These are phyloP conservation scores for Toxotes chatareus DNA, from an alignment of 2,113 vertebrate genomes.

Conservation along the genomic window DNA sequence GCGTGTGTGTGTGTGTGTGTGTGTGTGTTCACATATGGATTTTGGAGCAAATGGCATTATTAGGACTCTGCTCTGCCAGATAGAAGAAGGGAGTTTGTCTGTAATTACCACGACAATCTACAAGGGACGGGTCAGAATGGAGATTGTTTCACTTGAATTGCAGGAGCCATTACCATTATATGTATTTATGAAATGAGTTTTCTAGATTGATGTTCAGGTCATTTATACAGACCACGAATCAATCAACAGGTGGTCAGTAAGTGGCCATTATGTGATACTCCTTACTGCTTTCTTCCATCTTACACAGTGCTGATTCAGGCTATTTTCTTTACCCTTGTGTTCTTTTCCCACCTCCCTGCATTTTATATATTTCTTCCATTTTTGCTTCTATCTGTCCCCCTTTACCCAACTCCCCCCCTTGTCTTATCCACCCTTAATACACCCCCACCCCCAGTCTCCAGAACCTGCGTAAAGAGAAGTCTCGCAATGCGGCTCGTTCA, in stretches of 20 bases:
- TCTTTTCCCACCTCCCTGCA: background rate
- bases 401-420: background rate
- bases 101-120: constrained; percentile 77
- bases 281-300: constrained; percentile 19
- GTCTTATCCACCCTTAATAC: background rate
- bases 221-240: constrained; percentile 54
- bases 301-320: constrained; percentile 18
- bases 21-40: constrained; percentile 73
- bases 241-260: constrained; percentile 70
- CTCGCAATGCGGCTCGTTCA: constrained; percentile 92
- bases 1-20: constrained; percentile 50
- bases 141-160: constrained; percentile 75
- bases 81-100: constrained; percentile 72
- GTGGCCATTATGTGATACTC: constrained; percentile 45
- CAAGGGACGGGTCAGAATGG: constrained; percentile 60
- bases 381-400: background rate
- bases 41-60: constrained; percentile 79
- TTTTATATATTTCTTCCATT: constrained; percentile 24
- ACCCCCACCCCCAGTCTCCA: constrained; percentile 84
- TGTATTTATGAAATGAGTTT: constrained; percentile 72
- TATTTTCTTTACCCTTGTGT: constrained; percentile 1
- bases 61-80: constrained; percentile 66
- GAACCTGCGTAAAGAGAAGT: constrained; percentile 93
- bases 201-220: constrained; percentile 54
- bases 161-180: constrained; percentile 58